Conservation (phyloP, 1,140 invertebrate species). For the Megathymus violae region DNA sequence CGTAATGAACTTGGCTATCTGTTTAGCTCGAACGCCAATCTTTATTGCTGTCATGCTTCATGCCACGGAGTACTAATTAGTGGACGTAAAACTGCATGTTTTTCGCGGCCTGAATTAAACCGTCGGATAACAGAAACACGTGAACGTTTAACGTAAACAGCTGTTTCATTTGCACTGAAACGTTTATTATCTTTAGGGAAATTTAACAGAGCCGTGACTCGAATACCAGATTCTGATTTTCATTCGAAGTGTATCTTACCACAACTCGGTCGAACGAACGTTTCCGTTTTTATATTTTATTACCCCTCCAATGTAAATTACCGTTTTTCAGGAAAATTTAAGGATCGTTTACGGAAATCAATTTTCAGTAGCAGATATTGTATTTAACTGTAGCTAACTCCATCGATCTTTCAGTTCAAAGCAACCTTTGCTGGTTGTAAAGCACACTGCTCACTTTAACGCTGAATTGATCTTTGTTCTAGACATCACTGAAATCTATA, state of each 20-base stretch:
- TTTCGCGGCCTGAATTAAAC: conserved; percentile 12
- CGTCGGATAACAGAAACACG: conserved; percentile 25
- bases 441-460: too few relatives aligned
- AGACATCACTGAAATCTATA: too few relatives aligned
- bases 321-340: too few relatives aligned
- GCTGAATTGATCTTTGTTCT: too few relatives aligned
- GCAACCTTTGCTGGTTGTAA: too few relatives aligned
- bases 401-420: too few relatives aligned
- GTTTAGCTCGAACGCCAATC: not conserved
- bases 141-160: conserved; percentile 29
- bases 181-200: conserved; percentile 60
- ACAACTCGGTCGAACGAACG: not conserved
- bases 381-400: too few relatives aligned
- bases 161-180: conserved; percentile 52
- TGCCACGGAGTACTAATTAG: conserved; percentile 1
- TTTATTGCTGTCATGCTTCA: conserved; percentile 2
- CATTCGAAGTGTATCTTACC: conserved; percentile 21
- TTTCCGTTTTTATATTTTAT: not conserved
- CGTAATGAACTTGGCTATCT: not conserved
- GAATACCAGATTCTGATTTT: conserved; percentile 40
- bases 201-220: conserved; percentile 52
- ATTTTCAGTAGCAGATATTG: too few relatives aligned
- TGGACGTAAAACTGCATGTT: conserved; percentile 16
- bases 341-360: too few relatives aligned
- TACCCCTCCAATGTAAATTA: too few relatives aligned